Evolutionary conservation across 2,113 vertebrate species (phyloP), one percentile per base, ranked within the genome.

Genomic region (Antigone vipio): DNA sequence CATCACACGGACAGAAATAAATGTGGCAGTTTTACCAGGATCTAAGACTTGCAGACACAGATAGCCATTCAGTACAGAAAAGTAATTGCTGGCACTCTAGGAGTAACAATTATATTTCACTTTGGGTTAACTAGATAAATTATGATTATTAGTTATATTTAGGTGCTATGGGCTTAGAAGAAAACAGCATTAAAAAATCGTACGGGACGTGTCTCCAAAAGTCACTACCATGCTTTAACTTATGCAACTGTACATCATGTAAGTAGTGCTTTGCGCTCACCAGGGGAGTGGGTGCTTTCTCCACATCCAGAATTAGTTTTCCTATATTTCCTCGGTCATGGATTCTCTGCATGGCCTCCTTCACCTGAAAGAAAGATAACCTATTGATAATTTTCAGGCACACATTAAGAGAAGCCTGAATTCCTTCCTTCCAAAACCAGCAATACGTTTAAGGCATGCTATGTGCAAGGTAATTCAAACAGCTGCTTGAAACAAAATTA

Each of bases 291-390:
- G 99, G 99, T 53, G 99, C 98, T 94, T 99, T 99, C 95, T 99
- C 99, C 23, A 99, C 98, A 95, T 99, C 99, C 98, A 99, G 97
- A 96, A 99, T 99, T 81, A 99, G 98, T 94, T 99, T 99, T 92
- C 99, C 99, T 76, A 99, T 99, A 97, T 99, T 99, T 47, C 99
- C 99, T 98, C 99, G 98, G 98, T 99, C 99, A 14, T 99, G 99
- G 97, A 99, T 99, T 98, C 99, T 99, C 98, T 99, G 99, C 99
- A 99, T 99, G 82, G 99, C 99, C 84, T 99, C 99, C 96, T 99
- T 99, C 60, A 99, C 99, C 99, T 99, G 97, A 38, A 91, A 95
- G 64, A 93, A 14, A 91, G 34, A 85, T 15, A 78, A 89, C 53
- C 22, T 29, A 5, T 3, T 58, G 59, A 4, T 53, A 38, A 55